These are phyloP conservation scores for Melinaea marsaeus DNA, from an alignment of 2,888 invertebrate species.

Conservation along the genomic window DNA sequence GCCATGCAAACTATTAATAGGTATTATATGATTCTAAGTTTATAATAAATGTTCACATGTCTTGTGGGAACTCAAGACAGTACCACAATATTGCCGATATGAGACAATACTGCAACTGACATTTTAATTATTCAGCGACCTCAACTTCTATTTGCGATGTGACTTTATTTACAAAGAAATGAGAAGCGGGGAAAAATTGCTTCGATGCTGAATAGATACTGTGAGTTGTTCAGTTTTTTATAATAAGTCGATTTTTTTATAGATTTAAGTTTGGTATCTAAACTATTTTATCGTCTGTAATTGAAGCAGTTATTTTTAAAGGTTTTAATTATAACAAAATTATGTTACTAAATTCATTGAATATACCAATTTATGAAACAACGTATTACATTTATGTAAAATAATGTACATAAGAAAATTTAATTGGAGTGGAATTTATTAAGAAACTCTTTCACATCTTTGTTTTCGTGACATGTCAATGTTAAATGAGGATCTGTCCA, in stretches of 20 bases:
- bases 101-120: slow-evolving; percentile 39
- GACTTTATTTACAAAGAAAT: slow-evolving; percentile 42
- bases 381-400: no score
- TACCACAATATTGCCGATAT: slow-evolving; percentile 13
- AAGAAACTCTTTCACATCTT: background rate
- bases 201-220: slow-evolving; percentile 42
- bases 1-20: no score
- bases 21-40: no score
- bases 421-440: background rate
- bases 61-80: background rate
- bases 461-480: background rate
- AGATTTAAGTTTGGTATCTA: slow-evolving; percentile 5
- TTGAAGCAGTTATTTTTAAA: background rate
- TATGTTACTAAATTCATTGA: background rate
- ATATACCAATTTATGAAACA: no score
- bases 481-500: background rate
- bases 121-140: slow-evolving; percentile 49
- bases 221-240: slow-evolving; percentile 30
- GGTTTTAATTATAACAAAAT: background rate
- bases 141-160: slow-evolving; percentile 26
- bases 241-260: slow-evolving; percentile 7
- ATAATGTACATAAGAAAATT: no score
- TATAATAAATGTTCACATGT: no score
- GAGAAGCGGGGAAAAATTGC: slow-evolving; percentile 45
- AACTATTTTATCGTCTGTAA: slow-evolving; percentile 11